phyloP scores from a whole-genome alignment of 2,797 vertebrate species.

The Semotilus atromaculatus region DNA sequence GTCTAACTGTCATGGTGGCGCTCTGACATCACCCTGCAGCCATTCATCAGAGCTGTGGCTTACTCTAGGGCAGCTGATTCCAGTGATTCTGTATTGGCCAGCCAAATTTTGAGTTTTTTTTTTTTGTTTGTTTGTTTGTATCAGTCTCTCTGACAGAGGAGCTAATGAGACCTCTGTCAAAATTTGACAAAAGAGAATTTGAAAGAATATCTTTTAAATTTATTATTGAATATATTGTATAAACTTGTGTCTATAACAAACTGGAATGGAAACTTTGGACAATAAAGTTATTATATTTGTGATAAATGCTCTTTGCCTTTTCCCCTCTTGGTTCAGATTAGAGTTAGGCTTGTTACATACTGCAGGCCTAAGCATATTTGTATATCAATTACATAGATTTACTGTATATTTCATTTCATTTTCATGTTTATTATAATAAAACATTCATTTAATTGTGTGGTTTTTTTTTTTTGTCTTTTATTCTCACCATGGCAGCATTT shows the following conservation, averaged over 20 bases:
- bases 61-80: not conserved
- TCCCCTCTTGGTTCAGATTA: not conserved
- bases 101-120: not conserved
- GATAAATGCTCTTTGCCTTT: constrained; percentile 2
- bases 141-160: not conserved
- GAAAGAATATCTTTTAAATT: constrained; percentile 1
- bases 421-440: not conserved
- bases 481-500: not conserved
- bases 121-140: not conserved
- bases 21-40: constrained; percentile 7
- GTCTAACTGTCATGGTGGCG: constrained; percentile 8
- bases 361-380: not conserved
- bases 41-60: constrained; percentile 24
- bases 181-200: not conserved
- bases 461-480: not conserved
- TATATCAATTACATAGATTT: not conserved
- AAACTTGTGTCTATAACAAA: constrained; percentile 37
- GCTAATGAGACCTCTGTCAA: constrained; percentile 27
- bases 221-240: constrained; percentile 23
- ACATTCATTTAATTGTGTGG: not conserved
- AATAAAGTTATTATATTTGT: constrained; percentile 48
- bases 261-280: constrained; percentile 19
- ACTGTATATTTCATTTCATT: not conserved
- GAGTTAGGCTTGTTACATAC: not conserved
- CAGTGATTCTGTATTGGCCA: not conserved